Percentiles rank a stretch among this genome's conserved stretches.
Evolutionary conservation across 1,140 invertebrate species (phyloP).

Genomic region (Radopholus similis): DNA sequence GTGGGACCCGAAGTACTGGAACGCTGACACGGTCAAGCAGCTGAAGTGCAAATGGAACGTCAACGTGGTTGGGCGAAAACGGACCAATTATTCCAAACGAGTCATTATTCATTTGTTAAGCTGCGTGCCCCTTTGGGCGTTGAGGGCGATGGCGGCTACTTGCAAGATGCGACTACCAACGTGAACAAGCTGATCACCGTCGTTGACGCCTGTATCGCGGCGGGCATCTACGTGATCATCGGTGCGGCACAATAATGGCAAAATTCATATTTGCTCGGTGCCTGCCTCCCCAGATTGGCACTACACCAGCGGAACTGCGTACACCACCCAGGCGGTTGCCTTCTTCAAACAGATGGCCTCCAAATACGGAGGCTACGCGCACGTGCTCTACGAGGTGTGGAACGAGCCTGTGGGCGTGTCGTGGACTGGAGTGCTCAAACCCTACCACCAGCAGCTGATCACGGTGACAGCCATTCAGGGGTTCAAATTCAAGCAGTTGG

Average conservation of each 20-base stretch:
- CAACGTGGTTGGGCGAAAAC: slow-evolving; percentile 3
- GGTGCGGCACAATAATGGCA: not conserved
- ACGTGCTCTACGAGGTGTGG: slow-evolving; percentile 21
- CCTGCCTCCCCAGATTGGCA: not conserved
- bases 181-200: slow-evolving; percentile 10
- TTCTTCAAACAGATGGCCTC: slow-evolving; percentile 16
- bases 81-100: not conserved
- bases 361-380: slow-evolving; percentile 3
- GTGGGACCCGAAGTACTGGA: slow-evolving; percentile 22
- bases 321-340: not conserved
- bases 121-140: slow-evolving; percentile 26
- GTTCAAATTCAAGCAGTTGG: not conserved
- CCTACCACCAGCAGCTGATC: slow-evolving; percentile 5
- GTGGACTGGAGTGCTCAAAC: slow-evolving; percentile 1
- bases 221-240: slow-evolving; percentile 21
- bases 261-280: not conserved
- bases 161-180: not conserved
- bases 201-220: slow-evolving; percentile 17
- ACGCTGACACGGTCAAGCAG: slow-evolving; percentile 20
- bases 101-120: not conserved
- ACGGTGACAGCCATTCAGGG: too few species aligned
- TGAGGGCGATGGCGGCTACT: slow-evolving; percentile 20
- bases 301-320: not conserved
- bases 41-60: slow-evolving; percentile 15
- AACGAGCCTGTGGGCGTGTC: slow-evolving; percentile 16